Evolutionary conservation across 2,888 invertebrate species (phyloP).

Genomic region (Phortica magna): DNA sequence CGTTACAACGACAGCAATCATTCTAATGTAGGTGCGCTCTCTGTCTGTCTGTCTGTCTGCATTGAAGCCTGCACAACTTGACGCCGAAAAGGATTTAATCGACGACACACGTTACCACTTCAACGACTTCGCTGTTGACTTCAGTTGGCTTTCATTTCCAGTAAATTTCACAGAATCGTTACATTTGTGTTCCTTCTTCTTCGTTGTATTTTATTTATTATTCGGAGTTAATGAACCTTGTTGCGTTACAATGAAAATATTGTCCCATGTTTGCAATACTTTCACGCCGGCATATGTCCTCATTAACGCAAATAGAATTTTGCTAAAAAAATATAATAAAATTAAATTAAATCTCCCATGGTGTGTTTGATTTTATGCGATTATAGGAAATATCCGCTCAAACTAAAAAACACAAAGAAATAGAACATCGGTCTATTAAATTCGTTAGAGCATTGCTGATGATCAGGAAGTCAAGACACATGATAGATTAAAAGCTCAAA

Average conservation of each 20-base stretch:
- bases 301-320: neutral
- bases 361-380: too few species aligned
- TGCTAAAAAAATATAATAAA: neutral
- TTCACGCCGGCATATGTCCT: constrained; percentile 9
- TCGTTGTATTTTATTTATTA: constrained; percentile 21
- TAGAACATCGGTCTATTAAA: too few species aligned
- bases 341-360: neutral
- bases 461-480: too few species aligned
- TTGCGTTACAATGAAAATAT: neutral
- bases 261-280: neutral
- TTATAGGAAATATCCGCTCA: too few species aligned
- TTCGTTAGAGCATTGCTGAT: too few species aligned
- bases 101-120: constrained; percentile 49
- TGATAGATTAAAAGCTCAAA: too few species aligned
- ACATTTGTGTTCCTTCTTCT: constrained; percentile 56
- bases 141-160: constrained; percentile 56
- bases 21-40: neutral
- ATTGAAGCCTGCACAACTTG: constrained; percentile 49
- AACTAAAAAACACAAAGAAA: too few species aligned
- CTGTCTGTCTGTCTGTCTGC: constrained; percentile 27
- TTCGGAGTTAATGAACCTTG: constrained; percentile 39
- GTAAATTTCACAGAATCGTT: constrained; percentile 70
- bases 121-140: neutral
- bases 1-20: constrained; percentile 50
- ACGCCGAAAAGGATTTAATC: constrained; percentile 54